These are phyloP conservation scores for Parasteatoda tepidariorum DNA, from an alignment of 1,140 invertebrate species.

Conservation along the genomic window DNA sequence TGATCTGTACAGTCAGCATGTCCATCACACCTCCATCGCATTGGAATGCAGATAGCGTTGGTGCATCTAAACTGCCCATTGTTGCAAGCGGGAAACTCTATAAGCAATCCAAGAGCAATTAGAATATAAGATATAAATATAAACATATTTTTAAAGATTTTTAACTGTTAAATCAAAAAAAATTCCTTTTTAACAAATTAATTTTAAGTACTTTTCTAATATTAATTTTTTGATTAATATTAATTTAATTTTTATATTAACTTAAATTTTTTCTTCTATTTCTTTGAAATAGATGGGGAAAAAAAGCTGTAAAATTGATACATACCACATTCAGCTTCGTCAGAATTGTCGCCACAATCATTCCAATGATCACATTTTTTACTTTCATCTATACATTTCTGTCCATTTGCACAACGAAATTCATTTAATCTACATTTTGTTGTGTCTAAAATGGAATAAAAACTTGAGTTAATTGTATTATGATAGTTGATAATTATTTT, in stretches of 20 bases:
- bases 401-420: slow-evolving; percentile 86
- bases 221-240: too few species aligned
- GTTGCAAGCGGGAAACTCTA: slow-evolving; percentile 90
- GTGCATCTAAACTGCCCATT: slow-evolving; percentile 92
- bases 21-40: slow-evolving; percentile 71
- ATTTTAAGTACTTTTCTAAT: too few species aligned
- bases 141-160: too few species aligned
- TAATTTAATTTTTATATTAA: too few species aligned
- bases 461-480: not conserved
- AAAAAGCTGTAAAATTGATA: slow-evolving; percentile 65
- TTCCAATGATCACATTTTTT: slow-evolving; percentile 89
- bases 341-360: slow-evolving; percentile 90
- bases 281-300: too few species aligned
- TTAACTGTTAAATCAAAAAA: too few species aligned
- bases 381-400: slow-evolving; percentile 83
- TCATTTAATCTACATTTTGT: slow-evolving; percentile 84
- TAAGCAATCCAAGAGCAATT: too few species aligned
- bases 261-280: too few species aligned
- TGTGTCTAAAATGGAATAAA: slow-evolving; percentile 61
- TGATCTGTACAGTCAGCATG: slow-evolving; percentile 70
- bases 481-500: not conserved
- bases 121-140: too few species aligned
- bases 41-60: slow-evolving; percentile 90
- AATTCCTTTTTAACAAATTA: too few species aligned
- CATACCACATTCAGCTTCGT: slow-evolving; percentile 87